Percentiles rank a stretch among this genome's conserved stretches.
phyloP scores from a whole-genome alignment of 1,140 invertebrate genomes.

The Drosophila nigromelanica region DNA sequence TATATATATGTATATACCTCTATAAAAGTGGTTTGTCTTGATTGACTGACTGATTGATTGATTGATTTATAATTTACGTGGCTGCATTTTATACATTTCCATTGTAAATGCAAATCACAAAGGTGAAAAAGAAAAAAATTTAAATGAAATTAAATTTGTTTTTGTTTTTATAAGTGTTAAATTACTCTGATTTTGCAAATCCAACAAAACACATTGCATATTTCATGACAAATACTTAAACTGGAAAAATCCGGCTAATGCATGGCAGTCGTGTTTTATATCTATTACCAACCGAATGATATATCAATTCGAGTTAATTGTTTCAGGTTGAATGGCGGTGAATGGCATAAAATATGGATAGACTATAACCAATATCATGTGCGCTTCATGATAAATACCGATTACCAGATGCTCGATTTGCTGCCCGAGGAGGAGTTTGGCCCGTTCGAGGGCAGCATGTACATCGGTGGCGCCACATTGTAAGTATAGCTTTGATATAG shows the following conservation, averaged over 20 bases:
- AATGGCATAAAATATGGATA: conserved; percentile 98
- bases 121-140: neutral
- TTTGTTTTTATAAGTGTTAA: too few relatives aligned
- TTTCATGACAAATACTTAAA: too few relatives aligned
- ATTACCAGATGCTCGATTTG: conserved; percentile 94
- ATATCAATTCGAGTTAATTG: conserved; percentile 1
- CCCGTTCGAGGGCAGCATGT: conserved; percentile 96
- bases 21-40: neutral
- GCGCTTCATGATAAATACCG: conserved; percentile 95
- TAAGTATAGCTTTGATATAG: conserved; percentile 85
- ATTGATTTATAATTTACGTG: too few relatives aligned
- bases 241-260: too few relatives aligned
- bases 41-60: neutral
- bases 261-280: too few relatives aligned
- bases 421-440: conserved; percentile 94
- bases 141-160: too few relatives aligned
- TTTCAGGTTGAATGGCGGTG: conserved; percentile 91
- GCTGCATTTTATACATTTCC: too few relatives aligned
- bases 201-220: too few relatives aligned
- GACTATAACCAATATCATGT: conserved; percentile 97
- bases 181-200: too few relatives aligned
- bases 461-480: conserved; percentile 95
- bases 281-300: neutral
- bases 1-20: neutral
- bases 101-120: too few relatives aligned